Evolutionary conservation across 1,140 invertebrate species (phyloP).

Genomic region (Oryctes rhinoceros): DNA sequence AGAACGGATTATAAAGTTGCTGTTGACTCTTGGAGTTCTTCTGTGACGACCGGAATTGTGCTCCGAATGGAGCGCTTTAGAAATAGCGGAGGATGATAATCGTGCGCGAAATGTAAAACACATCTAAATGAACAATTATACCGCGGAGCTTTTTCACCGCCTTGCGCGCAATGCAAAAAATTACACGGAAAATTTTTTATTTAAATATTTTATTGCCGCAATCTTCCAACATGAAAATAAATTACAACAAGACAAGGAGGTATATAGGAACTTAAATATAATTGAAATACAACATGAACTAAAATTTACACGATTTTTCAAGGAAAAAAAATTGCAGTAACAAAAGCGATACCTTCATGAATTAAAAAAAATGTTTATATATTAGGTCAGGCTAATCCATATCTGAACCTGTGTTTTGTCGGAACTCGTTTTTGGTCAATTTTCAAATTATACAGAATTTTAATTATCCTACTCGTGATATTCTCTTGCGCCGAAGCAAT

Average conservation of each 20-base stretch:
- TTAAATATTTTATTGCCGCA: neutral
- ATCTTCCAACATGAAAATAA: neutral
- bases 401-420: no score
- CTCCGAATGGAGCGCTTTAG: neutral
- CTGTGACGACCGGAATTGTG: constrained; percentile 14
- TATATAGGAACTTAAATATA: neutral
- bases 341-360: no score
- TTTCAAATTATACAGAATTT: no score
- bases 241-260: neutral
- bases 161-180: neutral
- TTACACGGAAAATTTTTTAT: neutral
- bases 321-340: no score
- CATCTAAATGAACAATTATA: neutral
- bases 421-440: no score
- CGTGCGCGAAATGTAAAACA: neutral
- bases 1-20: constrained; percentile 15
- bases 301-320: no score
- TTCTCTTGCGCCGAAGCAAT: no score
- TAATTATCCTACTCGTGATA: no score
- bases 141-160: neutral
- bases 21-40: constrained; percentile 33
- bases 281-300: no score
- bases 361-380: no score
- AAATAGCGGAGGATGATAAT: neutral
- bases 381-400: no score